A percentile compares a stretch with the other conserved stretches of the same genome.
Evolutionary conservation across 2,797 vertebrate genomes (phyloP).

Genomic region (Chaetophractus vellerosus): DNA sequence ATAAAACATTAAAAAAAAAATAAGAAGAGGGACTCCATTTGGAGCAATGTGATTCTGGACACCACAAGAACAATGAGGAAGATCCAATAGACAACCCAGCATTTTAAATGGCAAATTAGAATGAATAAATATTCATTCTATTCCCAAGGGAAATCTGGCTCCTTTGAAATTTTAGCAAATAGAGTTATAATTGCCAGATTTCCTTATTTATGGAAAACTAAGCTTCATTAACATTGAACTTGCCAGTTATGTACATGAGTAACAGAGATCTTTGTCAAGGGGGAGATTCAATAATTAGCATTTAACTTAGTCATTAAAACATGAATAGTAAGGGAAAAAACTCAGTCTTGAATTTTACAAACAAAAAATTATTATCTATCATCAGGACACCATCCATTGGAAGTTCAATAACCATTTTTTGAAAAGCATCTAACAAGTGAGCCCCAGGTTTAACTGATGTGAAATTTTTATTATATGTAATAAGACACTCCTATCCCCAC

Average conservation of each 20-base stretch:
- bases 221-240: slow-evolving; percentile 77
- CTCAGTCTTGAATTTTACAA: slow-evolving; percentile 65
- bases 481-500: not conserved
- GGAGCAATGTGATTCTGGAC: slow-evolving; percentile 73
- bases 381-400: slow-evolving; percentile 50
- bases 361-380: slow-evolving; percentile 75
- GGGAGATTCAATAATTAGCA: slow-evolving; percentile 71
- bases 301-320: slow-evolving; percentile 72
- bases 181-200: slow-evolving; percentile 76
- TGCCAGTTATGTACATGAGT: slow-evolving; percentile 63
- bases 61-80: slow-evolving; percentile 62
- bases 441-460: slow-evolving; percentile 34
- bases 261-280: slow-evolving; percentile 72
- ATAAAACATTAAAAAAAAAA: not conserved
- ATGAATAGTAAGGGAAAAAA: slow-evolving; percentile 69
- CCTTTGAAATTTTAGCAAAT: slow-evolving; percentile 82
- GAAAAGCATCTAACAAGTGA: slow-evolving; percentile 58
- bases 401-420: slow-evolving; percentile 63
- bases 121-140: slow-evolving; percentile 80
- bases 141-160: slow-evolving; percentile 72
- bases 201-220: slow-evolving; percentile 74
- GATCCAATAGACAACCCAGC: slow-evolving; percentile 68
- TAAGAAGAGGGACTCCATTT: slow-evolving; percentile 55
- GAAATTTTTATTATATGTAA: slow-evolving; percentile 54
- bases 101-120: slow-evolving; percentile 80